Base-by-base conservation (phyloP, 2,797 vertebrate species). In the Smutsia temminckii region DNA sequence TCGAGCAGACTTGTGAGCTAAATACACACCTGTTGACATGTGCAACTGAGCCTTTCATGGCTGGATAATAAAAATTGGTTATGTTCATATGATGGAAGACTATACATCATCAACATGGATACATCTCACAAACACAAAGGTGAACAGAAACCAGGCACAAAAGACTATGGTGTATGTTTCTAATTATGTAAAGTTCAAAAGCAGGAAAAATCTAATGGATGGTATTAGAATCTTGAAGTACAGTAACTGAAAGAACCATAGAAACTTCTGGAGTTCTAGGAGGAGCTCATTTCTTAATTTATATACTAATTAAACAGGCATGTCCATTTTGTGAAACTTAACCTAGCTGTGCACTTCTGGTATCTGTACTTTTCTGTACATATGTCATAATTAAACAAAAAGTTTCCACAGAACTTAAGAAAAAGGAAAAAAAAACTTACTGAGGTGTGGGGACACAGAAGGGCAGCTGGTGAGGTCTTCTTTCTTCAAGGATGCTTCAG, bases 361-460 rank as follows among this genome's bases (percentile, higher is more conserved):
- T 40, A 78, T 90, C 72, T 72, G 1, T 59, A 68, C 12, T 63
- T 89, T 94, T 89, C 66, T 90, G 17, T 17, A 96, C 2, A 71
- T 16, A 5, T 27, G 46, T 75, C 68, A 53, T 25, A 74, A 32
- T 66, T 71, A 85, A 78, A 78, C 40, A 11, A 79, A 78, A 83
- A 37, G 3, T 66, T 46, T 78, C n/a, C 3, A 21, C 1, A 66
- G 20, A 34, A 66, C 57, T 75, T 89, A 25, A 49, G 49, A 37
- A 77, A 59, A n/a, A 46, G 32, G 10, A 27, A 64, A 63, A 75
- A 61, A 27, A n/a, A 53, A 99, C 99, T 99, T 98, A 99, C 99
- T 96, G 57, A 99, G 98, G 92, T 99, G 94, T 0, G 99, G 99
- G 59, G 99, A 99, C 42, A 98, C 14, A 57, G 97, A 10, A 11